Evolutionary conservation across 2,113 vertebrate species (phyloP), one percentile per base, ranked within the genome.

Genomic region (Catharus fuscescens): DNA sequence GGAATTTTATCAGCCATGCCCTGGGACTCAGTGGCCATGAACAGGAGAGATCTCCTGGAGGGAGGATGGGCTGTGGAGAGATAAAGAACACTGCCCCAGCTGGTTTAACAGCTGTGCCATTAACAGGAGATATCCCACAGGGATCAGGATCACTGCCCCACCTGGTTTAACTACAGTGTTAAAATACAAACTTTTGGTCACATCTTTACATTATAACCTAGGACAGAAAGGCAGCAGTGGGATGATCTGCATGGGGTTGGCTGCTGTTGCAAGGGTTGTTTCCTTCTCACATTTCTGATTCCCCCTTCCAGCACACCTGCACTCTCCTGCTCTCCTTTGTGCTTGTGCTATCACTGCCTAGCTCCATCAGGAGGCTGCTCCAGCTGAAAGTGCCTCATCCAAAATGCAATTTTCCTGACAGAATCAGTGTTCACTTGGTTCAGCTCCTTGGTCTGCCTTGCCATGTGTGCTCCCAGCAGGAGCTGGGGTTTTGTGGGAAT

Each of bases 181-280:
- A 10, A 9, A 10, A 38, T 38, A 38, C 38, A 38, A 38, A 38
- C 38, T 38, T 38, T 38, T 38, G 38, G 38, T 9, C 10, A 10
- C 38, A 38, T 38, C 38, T 38, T 38, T 38, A 38, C 9, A 38
- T 38, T 38, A 5, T 38, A 38, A 38, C 38, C 38, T 38, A 38
- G 34, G 34, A 34, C 34, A 36, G 38, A 38, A 38, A 38, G 38
- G 38, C 38, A 38, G 38, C 31, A 44, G 26, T 25, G 48, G 21
- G 28, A 17, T 50, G 14, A 40, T 26, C 29, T 60, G 26, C 0
- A 0, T 8, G 61, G 36, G 23, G 9, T 1, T 83, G 77, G 10
- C 45, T 73, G 38, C 13, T 54, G 7, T 17, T 50, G 25, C 47
- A 66, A 34, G 52, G 40, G 7, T 18, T 53, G 13, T 26, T 81